These are phyloP conservation scores for Clivina fossor DNA, from an alignment of 2,888 invertebrate genomes.

Conservation along the genomic window DNA sequence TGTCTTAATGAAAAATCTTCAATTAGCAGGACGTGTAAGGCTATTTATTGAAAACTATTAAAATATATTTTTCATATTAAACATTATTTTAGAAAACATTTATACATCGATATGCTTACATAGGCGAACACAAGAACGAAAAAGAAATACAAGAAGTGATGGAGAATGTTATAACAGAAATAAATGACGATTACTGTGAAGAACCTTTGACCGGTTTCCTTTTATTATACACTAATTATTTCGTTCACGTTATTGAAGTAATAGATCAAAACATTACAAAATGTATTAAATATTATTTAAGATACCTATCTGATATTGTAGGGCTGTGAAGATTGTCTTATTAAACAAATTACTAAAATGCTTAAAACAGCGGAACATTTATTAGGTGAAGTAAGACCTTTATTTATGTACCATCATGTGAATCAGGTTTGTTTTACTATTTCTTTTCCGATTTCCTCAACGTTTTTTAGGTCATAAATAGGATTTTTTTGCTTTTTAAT, in stretches of 20 bases:
- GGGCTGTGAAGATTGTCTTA: conserved; percentile 58
- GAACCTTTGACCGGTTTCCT: conserved; percentile 40
- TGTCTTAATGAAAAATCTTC: conserved; percentile 38
- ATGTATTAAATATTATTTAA: conserved; percentile 4
- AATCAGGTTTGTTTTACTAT: too few species aligned
- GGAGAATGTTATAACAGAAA: conserved; percentile 46
- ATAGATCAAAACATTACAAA: conserved; percentile 16
- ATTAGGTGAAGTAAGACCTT: conserved; percentile 52
- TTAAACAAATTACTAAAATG: conserved; percentile 54
- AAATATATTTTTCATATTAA: conserved; percentile 33
- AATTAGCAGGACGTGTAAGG: conserved; percentile 37
- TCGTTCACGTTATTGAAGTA: conserved; percentile 46
- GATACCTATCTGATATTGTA: conserved; percentile 39
- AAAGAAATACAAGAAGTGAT: conserved; percentile 50
- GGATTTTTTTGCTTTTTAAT: too few species aligned
- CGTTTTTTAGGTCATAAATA: too few species aligned
- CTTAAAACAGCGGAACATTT: conserved; percentile 41
- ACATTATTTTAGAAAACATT: conserved; percentile 53
- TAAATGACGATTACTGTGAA: conserved; percentile 40
- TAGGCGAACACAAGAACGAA: conserved; percentile 53
- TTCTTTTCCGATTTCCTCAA: too few species aligned
- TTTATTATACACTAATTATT: conserved; percentile 38
- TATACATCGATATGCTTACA: conserved; percentile 55
- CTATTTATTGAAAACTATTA: conserved; percentile 31
- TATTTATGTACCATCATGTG: conserved; percentile 56